These are phyloP conservation scores for Neuroscelio doddi DNA, from an alignment of 2,888 invertebrate species.

Conservation along the genomic window DNA sequence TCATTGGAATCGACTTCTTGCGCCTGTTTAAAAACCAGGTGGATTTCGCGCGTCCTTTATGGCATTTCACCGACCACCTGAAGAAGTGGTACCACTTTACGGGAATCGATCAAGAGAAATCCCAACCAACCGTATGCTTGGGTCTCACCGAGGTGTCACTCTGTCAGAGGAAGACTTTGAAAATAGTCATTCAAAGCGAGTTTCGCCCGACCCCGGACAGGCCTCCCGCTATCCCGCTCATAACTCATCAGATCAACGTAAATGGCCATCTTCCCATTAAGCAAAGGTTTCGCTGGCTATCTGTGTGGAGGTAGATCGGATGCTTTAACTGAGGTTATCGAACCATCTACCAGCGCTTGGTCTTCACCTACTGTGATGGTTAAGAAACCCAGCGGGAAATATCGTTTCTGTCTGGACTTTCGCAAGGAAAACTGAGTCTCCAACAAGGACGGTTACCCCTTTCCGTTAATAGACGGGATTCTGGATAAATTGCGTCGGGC, in stretches of 20 bases:
- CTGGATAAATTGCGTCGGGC: slow-evolving; percentile 25
- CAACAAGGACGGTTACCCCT: slow-evolving; percentile 38
- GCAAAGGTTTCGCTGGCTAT: slow-evolving; percentile 9
- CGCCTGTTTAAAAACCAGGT: not conserved
- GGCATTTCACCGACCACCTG: not conserved
- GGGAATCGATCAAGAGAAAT: too few species aligned
- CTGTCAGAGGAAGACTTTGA: not conserved
- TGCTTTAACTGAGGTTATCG: slow-evolving; percentile 7
- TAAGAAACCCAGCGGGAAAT: slow-evolving; percentile 21
- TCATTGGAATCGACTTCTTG: slow-evolving; percentile 8
- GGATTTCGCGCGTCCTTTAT: not conserved
- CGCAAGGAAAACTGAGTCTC: slow-evolving; percentile 24
- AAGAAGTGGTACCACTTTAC: not conserved
- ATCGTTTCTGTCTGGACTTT: slow-evolving; percentile 35
- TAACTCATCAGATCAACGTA: too few species aligned
- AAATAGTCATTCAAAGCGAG: too few species aligned
- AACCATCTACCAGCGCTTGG: slow-evolving; percentile 20
- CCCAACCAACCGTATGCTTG: not conserved
- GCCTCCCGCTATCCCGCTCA: too few species aligned
- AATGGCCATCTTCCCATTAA: slow-evolving; percentile 1
- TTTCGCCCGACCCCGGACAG: too few species aligned
- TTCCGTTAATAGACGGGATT: slow-evolving; percentile 28
- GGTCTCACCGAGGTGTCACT: not conserved
- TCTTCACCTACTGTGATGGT: slow-evolving; percentile 26
- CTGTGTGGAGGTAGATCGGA: slow-evolving; percentile 8